phyloP scores from a whole-genome alignment of 2,113 vertebrate genomes.

The Gymnorhina tibicen region DNA sequence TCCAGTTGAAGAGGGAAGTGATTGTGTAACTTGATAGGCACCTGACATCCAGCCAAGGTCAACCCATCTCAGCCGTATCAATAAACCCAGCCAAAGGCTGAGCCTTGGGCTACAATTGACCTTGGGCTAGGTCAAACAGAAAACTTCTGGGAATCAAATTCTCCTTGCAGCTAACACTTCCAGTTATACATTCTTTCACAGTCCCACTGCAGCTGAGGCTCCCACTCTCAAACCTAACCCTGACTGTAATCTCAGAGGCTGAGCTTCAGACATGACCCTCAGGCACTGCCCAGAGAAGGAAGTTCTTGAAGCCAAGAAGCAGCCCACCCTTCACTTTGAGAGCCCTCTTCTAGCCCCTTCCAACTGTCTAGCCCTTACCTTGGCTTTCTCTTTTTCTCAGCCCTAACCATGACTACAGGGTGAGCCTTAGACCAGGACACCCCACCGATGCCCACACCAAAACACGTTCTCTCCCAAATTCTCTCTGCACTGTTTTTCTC shows the following conservation, averaged over 20 bases:
- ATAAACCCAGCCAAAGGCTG: neutral
- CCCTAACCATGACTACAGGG: neutral
- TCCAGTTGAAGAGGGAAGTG: neutral
- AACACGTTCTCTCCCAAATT: neutral
- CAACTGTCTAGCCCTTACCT: neutral
- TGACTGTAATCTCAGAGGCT: neutral
- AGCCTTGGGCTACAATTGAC: neutral
- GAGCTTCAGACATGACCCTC: neutral
- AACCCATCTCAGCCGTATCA: neutral
- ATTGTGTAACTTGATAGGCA: neutral
- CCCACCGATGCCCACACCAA: neutral
- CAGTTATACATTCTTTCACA: neutral
- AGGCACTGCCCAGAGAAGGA: neutral
- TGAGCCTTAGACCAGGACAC: neutral
- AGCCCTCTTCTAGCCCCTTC: neutral
- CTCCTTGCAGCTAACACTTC: neutral
- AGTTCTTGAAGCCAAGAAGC: neutral
- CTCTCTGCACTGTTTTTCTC: neutral
- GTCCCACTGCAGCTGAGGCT: neutral
- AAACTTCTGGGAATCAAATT: neutral
- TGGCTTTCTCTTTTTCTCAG: neutral
- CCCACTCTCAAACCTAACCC: neutral
- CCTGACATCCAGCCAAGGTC: neutral
- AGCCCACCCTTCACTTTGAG: neutral
- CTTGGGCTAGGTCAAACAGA: neutral